These are phyloP conservation scores for Acanthisitta chloris DNA, from an alignment of 2,113 vertebrate species.

Conservation along the genomic window DNA sequence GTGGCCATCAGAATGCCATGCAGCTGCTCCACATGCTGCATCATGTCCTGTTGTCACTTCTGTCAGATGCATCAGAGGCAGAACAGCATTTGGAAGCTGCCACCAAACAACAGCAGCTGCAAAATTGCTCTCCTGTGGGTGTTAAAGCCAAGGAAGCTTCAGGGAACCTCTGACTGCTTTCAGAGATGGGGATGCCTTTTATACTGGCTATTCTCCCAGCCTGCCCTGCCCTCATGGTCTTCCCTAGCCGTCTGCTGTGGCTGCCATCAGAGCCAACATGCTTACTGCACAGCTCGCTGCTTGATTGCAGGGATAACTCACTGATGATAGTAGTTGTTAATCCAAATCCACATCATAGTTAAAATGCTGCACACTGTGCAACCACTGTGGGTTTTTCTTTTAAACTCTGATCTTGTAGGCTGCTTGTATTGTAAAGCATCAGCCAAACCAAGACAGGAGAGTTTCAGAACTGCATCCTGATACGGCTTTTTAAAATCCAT, in stretches of 20 bases:
- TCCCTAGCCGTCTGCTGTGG: background rate
- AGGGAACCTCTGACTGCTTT: background rate
- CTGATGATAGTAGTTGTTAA: background rate
- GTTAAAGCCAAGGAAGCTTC: background rate
- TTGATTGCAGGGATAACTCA: background rate
- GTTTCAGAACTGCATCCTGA: conserved; percentile 1
- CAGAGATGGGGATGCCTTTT: background rate
- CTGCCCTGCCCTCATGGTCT: background rate
- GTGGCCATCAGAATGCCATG: background rate
- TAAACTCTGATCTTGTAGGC: background rate
- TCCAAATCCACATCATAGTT: background rate
- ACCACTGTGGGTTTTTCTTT: background rate
- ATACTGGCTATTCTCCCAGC: background rate
- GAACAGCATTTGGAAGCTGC: background rate
- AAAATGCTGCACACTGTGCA: background rate
- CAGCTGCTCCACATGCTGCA: background rate
- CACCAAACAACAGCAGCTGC: background rate
- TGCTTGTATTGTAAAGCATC: background rate
- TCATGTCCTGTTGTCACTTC: background rate
- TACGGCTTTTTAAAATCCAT: background rate
- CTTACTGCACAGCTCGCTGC: background rate
- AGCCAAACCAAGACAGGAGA: background rate
- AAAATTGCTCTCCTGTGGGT: background rate
- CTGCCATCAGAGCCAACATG: background rate
- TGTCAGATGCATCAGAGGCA: background rate